Evolutionary conservation across 1,140 invertebrate genomes (phyloP).

Genomic region (Ceratina australensis): DNA sequence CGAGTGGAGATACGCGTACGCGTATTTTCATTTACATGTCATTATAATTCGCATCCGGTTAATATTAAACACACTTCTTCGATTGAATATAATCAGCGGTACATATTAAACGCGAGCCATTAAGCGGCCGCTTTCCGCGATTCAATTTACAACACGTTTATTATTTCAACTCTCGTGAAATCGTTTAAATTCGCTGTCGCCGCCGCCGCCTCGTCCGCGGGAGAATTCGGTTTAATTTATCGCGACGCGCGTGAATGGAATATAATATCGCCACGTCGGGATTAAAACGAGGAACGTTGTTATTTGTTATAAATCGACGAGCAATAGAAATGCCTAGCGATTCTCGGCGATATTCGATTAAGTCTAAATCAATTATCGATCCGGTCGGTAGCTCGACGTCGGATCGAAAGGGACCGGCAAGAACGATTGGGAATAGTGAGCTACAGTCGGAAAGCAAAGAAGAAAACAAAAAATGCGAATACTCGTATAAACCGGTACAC

Average conservation of each 20-base stretch:
- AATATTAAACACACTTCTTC: not conserved
- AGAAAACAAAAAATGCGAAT: constrained; percentile 36
- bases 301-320: constrained; percentile 30
- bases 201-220: not conserved
- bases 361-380: constrained; percentile 58
- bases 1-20: not conserved
- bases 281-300: not conserved
- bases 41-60: not conserved
- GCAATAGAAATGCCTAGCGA: constrained; percentile 3
- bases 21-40: not conserved
- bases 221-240: constrained; percentile 4
- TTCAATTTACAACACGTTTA: constrained; percentile 2
- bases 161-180: not conserved
- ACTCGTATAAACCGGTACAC: constrained; percentile 33
- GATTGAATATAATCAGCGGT: not conserved
- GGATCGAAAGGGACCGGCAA: not conserved
- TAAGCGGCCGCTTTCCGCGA: constrained; percentile 5
- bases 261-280: too few relatives aligned
- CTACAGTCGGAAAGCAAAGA: not conserved
- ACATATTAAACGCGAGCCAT: not conserved
- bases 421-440: too few relatives aligned
- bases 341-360: constrained; percentile 51
- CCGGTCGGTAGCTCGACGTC: not conserved
- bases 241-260: not conserved
- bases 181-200: too few relatives aligned